Conservation (phyloP, 2,888 invertebrate species). For the Watsonalla binaria region DNA sequence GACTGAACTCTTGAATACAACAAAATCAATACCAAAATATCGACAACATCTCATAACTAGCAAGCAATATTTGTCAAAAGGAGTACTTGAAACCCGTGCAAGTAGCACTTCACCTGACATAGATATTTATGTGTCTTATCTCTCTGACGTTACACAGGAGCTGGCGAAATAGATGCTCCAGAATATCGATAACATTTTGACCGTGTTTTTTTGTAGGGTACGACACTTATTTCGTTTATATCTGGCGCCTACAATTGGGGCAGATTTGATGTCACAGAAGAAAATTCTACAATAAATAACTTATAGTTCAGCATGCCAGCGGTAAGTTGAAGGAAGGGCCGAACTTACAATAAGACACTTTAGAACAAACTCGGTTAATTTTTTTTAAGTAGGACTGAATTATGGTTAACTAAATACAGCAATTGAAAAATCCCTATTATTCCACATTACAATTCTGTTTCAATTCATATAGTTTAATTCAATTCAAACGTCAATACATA, state of each 20-base stretch:
- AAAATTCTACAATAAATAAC: too few relatives aligned
- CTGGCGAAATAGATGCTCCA: slow-evolving; percentile 62
- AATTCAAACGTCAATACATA: too few relatives aligned
- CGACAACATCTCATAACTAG: slow-evolving; percentile 8
- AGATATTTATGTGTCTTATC: slow-evolving; percentile 45
- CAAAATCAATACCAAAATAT: slow-evolving; percentile 14
- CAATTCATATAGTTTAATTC: too few relatives aligned
- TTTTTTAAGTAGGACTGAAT: too few relatives aligned
- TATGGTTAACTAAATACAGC: too few relatives aligned
- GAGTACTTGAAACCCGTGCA: slow-evolving; percentile 40
- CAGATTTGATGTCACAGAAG: neutral
- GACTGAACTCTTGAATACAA: neutral
- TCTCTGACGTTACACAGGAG: slow-evolving; percentile 60
- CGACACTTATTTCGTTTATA: neutral
- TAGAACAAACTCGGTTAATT: too few relatives aligned
- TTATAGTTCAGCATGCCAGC: too few relatives aligned
- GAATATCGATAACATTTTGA: slow-evolving; percentile 23
- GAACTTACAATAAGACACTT: too few relatives aligned
- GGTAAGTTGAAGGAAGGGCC: too few relatives aligned
- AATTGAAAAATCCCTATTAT: too few relatives aligned
- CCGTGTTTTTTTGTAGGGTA: neutral
- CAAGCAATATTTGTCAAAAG: slow-evolving; percentile 37
- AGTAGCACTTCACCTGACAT: slow-evolving; percentile 66
- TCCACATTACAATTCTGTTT: too few relatives aligned
- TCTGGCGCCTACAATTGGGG: neutral